A percentile compares a stretch with the other conserved stretches of the same genome.
phyloP scores from a whole-genome alignment of 2,888 invertebrate species.

The Ochropleura plecta region DNA sequence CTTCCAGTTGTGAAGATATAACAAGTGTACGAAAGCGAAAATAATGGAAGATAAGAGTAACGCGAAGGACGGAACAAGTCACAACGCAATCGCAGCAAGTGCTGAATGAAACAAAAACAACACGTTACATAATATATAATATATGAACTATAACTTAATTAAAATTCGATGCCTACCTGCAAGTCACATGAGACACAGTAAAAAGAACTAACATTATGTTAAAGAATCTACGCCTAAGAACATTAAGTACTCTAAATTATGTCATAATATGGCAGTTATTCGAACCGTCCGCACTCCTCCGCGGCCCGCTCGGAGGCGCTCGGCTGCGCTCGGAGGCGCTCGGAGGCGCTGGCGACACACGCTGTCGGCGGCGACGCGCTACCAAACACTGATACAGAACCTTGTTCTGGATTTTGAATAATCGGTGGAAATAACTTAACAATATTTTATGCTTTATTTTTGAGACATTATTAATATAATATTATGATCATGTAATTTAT shows the following conservation, averaged over 20 bases:
- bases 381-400: constrained; percentile 76
- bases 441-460: constrained; percentile 64
- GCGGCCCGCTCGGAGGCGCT: constrained; percentile 76
- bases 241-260: constrained; percentile 87
- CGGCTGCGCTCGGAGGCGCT: constrained; percentile 29
- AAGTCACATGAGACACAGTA: constrained; percentile 83
- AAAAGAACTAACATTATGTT: constrained; percentile 81
- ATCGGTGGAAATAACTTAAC: constrained; percentile 87
- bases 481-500: constrained; percentile 35
- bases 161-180: constrained; percentile 87
- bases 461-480: constrained; percentile 40
- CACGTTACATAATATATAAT: constrained; percentile 70
- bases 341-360: constrained; percentile 26
- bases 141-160: constrained; percentile 78
- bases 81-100: constrained; percentile 76
- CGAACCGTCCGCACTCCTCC: constrained; percentile 88
- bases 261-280: constrained; percentile 91
- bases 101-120: constrained; percentile 78
- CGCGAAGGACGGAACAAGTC: constrained; percentile 73
- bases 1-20: constrained; percentile 84
- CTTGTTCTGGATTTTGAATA: constrained; percentile 86
- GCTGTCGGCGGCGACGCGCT: constrained; percentile 75
- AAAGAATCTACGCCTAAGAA: constrained; percentile 85
- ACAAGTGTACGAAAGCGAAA: constrained; percentile 83
- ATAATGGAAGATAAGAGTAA: constrained; percentile 74